These are phyloP conservation scores for Cricetomys ansorgei DNA, from an alignment of 2,113 vertebrate species.

Conservation along the genomic window DNA sequence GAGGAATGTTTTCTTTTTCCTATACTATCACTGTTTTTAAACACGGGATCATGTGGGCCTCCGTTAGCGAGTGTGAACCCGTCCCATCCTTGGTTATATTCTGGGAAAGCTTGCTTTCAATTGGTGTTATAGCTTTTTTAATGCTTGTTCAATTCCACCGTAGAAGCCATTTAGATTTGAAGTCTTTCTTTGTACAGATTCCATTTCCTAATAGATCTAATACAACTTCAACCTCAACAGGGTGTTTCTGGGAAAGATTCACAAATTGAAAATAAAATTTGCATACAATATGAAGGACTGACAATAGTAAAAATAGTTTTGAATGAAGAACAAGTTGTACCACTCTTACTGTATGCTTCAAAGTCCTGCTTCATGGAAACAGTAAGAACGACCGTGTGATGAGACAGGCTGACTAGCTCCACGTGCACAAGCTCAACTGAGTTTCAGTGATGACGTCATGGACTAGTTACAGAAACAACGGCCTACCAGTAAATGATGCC, in stretches of 20 bases:
- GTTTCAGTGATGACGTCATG: background rate
- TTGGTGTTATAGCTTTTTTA: background rate
- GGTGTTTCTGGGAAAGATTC: background rate
- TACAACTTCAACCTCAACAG: slow-evolving; percentile 27
- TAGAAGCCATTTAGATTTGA: background rate
- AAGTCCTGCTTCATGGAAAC: background rate
- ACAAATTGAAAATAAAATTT: slow-evolving; percentile 15
- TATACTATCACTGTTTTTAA: background rate
- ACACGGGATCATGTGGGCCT: background rate
- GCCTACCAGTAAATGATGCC: background rate
- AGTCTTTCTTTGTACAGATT: slow-evolving; percentile 11
- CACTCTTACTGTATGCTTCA: background rate
- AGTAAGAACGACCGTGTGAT: background rate
- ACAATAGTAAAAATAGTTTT: background rate
- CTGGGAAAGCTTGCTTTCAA: background rate
- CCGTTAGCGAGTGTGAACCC: background rate
- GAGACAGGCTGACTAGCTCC: background rate
- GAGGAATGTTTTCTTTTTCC: background rate
- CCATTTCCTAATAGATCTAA: slow-evolving; percentile 8
- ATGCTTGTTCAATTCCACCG: background rate
- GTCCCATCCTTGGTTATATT: background rate
- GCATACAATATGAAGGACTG: background rate
- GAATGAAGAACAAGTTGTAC: background rate
- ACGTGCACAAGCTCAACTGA: background rate
- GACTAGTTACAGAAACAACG: background rate